Evolutionary conservation across 37 sponge, comb jelly and placozoan species (phyloP).

Genomic region (Spongilla lacustris): DNA sequence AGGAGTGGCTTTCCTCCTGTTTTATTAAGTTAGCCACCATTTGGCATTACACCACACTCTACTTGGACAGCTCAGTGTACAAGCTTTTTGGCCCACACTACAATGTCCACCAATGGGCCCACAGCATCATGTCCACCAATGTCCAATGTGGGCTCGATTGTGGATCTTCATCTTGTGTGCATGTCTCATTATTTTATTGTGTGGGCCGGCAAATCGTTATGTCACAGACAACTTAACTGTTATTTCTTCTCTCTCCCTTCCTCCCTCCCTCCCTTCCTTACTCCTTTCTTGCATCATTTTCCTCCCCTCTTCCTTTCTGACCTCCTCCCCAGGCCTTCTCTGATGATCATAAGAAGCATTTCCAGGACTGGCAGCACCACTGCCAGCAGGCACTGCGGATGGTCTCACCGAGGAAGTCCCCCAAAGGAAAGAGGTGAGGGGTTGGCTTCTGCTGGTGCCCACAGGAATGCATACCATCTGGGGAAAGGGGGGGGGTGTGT

Average conservation of each 20-base stretch:
- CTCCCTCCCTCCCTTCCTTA: neutral
- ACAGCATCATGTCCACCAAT: too few relatives aligned
- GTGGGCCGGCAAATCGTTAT: too few relatives aligned
- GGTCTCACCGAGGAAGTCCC: conserved; percentile 44
- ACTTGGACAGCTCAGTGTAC: too few relatives aligned
- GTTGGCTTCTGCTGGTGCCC: neutral
- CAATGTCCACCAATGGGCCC: too few relatives aligned
- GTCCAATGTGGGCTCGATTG: too few relatives aligned
- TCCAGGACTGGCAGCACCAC: conserved; percentile 79
- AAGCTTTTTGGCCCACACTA: too few relatives aligned
- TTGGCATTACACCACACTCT: neutral
- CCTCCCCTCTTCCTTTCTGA: neutral
- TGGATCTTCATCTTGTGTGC: too few relatives aligned
- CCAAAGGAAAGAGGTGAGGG: conserved; percentile 46
- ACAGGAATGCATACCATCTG: neutral
- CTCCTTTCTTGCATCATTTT: neutral
- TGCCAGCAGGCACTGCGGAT: conserved; percentile 67
- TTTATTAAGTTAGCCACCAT: neutral
- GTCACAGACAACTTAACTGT: too few relatives aligned
- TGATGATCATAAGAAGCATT: conserved; percentile 65
- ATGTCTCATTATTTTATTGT: too few relatives aligned
- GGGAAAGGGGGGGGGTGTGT: conserved; percentile 7
- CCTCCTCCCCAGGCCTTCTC: conserved; percentile 66
- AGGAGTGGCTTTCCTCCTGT: too few relatives aligned
- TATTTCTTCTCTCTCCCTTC: too few relatives aligned